Base-by-base conservation (phyloP, 2,888 invertebrate genomes). In the Apamea epomidion region DNA sequence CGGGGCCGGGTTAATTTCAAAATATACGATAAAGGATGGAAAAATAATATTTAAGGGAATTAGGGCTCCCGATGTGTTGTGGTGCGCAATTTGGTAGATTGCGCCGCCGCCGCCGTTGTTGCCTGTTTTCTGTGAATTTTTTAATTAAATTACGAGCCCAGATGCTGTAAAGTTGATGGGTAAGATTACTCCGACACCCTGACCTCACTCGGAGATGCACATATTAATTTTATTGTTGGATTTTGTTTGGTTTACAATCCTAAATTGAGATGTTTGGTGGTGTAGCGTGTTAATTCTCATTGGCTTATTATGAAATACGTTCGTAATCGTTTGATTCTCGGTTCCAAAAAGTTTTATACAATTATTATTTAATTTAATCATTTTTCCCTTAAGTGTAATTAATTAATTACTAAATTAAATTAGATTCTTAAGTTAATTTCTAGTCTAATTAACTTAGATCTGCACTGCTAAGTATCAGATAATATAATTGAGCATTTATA, bases 71-170 rank as follows among this genome's bases (percentile, higher is more conserved):
- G 95, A 83, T 89, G 87, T 91, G 94, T 91, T 90, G 92, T 91
- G 90, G 91, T 86, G 92, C 91, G 95, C 96, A 97, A 97, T 97
- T 96, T 96, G 93, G 95, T 93, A 94, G 95, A 97, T 97, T 96
- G 95, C 94, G 91, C 91, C 87, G 91, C 93, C 93, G 92, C 91
- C 90, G 92, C 91, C 91, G 89, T 91, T 91, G 58, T 92, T 91
- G 92, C 93, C 92, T 92, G 87, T 95, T 94, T 97, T 96, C 97
- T 95, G 95, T 96, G 97, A 97, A 96, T 96, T 97, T 97, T 96
- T 96, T 96, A 97, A 97, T 97, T 96, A 95, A 97, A 97, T 97
- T 97, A 97, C 93, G 95, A 94, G 80, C 80, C 92, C 93, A 95
- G 95, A 94, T 95, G 96, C 93, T 94, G 94, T 93, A 92, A 93